Evolutionary conservation across 1,140 invertebrate species (phyloP).

Genomic region (Nautilus pompilius): DNA sequence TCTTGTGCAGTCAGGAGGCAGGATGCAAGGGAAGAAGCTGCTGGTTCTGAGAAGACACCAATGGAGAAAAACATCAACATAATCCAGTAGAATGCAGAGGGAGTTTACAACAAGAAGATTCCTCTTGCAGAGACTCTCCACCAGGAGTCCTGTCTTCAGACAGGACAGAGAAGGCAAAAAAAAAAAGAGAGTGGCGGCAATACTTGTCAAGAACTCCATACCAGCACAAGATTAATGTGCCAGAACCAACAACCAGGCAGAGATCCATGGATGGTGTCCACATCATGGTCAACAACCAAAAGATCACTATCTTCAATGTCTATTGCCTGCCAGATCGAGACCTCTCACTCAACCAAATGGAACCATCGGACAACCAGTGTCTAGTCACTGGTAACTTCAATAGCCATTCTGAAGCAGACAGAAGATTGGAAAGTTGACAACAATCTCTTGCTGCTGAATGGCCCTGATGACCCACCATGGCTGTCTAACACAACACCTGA

Average conservation of each 20-base stretch:
- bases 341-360: not conserved
- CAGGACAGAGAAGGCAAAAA: slow-evolving; percentile 6
- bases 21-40: not conserved
- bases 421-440: slow-evolving; percentile 11
- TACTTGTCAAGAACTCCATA: not conserved
- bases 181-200: slow-evolving; percentile 5
- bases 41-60: not conserved
- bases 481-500: slow-evolving; percentile 4
- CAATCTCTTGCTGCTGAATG: not conserved
- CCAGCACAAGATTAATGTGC: not conserved
- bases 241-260: not conserved
- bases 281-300: no score
- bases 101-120: slow-evolving; percentile 6
- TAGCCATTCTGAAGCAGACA: slow-evolving; percentile 11
- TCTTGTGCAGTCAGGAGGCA: no score
- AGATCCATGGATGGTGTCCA: not conserved
- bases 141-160: not conserved
- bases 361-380: not conserved
- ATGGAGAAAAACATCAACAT: not conserved
- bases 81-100: slow-evolving; percentile 10
- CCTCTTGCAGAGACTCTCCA: not conserved
- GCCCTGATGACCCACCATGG: not conserved
- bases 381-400: slow-evolving; percentile 10
- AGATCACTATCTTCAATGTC: not conserved
- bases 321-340: slow-evolving; percentile 1